phyloP scores from a whole-genome alignment of 2,888 invertebrate genomes.

The Eurois occulta region DNA sequence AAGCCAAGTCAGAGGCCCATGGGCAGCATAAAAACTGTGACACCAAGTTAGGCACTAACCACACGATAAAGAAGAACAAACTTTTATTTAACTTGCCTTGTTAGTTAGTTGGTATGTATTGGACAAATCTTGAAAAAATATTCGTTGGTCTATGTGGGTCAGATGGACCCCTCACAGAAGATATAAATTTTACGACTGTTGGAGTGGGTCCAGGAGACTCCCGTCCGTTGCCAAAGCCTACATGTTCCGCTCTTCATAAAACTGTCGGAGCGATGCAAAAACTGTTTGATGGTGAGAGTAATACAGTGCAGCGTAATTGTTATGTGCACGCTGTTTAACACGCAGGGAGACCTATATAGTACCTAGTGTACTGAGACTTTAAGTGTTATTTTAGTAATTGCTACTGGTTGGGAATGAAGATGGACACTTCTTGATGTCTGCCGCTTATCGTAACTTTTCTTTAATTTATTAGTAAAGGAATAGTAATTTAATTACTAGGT shows the following conservation, averaged over 20 bases:
- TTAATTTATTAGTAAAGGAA: not conserved
- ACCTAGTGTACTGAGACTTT: not conserved
- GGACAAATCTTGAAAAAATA: too few species aligned
- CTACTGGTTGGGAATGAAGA: not conserved
- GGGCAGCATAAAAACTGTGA: too few species aligned
- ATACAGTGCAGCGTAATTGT: not conserved
- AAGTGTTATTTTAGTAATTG: not conserved
- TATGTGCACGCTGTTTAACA: not conserved
- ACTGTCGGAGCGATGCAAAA: slow-evolving; percentile 1
- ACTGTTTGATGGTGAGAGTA: not conserved
- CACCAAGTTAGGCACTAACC: too few species aligned
- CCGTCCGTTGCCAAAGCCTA: slow-evolving; percentile 5
- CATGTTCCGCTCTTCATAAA: slow-evolving; percentile 15
- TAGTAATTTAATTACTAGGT: not conserved
- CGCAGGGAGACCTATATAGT: not conserved
- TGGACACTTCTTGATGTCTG: not conserved
- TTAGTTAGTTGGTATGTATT: not conserved
- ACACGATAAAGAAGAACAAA: too few species aligned
- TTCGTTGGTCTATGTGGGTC: slow-evolving; percentile 30
- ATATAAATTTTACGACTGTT: slow-evolving; percentile 72
- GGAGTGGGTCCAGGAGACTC: slow-evolving; percentile 70
- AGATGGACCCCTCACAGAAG: slow-evolving; percentile 49
- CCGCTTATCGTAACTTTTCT: not conserved
- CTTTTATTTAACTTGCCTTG: not conserved
- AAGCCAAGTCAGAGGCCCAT: too few species aligned